Conservation (phyloP, 2,888 invertebrate species). For the Allolobophora icterica region DNA sequence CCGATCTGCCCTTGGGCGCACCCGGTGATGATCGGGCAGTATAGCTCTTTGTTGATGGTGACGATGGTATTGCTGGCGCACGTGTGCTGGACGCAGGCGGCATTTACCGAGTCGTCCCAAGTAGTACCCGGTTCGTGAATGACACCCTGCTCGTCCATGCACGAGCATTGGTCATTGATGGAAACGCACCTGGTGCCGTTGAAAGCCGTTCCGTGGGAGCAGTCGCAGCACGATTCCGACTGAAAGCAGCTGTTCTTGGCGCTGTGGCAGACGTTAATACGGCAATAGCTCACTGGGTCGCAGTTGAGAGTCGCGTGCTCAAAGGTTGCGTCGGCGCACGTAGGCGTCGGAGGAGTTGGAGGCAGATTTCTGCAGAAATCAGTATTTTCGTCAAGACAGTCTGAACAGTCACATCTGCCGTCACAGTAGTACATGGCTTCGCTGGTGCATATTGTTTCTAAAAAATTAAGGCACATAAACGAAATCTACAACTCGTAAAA, state of each 20-base stretch:
- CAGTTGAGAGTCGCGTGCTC: constrained; percentile 31
- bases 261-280: constrained; percentile 25
- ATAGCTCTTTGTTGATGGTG: constrained; percentile 13
- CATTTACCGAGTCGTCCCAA: constrained; percentile 19
- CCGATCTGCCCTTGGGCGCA: constrained; percentile 22
- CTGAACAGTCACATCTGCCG: constrained; percentile 24
- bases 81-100: constrained; percentile 23
- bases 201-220: constrained; percentile 29
- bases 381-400: constrained; percentile 29
- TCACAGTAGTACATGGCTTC: constrained; percentile 24
- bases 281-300: constrained; percentile 11
- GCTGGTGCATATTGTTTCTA: constrained; percentile 27
- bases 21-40: constrained; percentile 25
- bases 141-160: constrained; percentile 5
- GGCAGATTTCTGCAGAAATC: constrained; percentile 31
- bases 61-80: constrained; percentile 29
- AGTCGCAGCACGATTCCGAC: constrained; percentile 30
- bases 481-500: not conserved
- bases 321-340: constrained; percentile 26
- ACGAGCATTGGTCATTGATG: constrained; percentile 30
- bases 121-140: constrained; percentile 18
- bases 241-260: not conserved
- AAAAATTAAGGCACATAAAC: not conserved
- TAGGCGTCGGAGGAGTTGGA: not conserved
- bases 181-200: constrained; percentile 32